phyloP scores from a whole-genome alignment of 2,888 invertebrate genomes.

The Rotaria sp. region DNA sequence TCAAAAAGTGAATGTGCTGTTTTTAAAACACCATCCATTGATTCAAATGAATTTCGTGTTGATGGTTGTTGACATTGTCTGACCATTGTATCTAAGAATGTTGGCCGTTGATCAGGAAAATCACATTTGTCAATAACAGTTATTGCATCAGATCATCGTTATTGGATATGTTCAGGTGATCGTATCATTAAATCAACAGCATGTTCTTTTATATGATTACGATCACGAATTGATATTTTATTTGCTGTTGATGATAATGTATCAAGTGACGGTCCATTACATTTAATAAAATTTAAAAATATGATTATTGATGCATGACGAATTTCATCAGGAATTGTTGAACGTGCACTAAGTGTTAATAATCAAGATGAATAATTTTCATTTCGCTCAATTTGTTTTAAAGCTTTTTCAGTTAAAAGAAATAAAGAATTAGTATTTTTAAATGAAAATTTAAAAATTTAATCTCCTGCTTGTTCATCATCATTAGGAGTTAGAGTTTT shows the following conservation, averaged over 20 bases:
- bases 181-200: slow-evolving; percentile 86
- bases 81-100: slow-evolving; percentile 82
- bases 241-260: background rate
- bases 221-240: slow-evolving; percentile 60
- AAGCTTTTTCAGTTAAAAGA: slow-evolving; percentile 75
- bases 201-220: slow-evolving; percentile 71
- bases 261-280: slow-evolving; percentile 69
- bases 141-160: slow-evolving; percentile 79
- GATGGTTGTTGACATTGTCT: slow-evolving; percentile 60
- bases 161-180: slow-evolving; percentile 79
- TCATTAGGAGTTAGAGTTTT: background rate
- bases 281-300: slow-evolving; percentile 90
- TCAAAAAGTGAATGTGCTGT: slow-evolving; percentile 94
- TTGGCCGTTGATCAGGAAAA: slow-evolving; percentile 93
- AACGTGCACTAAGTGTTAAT: slow-evolving; percentile 74
- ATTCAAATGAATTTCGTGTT: slow-evolving; percentile 68
- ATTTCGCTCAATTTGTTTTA: slow-evolving; percentile 79
- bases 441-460: background rate
- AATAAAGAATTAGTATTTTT: too few relatives aligned
- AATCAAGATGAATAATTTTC: slow-evolving; percentile 80
- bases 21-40: slow-evolving; percentile 84
- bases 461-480: background rate
- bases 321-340: slow-evolving; percentile 67
- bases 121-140: slow-evolving; percentile 88
- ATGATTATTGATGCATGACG: slow-evolving; percentile 82